Evolutionary conservation across 2,113 vertebrate species (phyloP).

Genomic region (Campylomormyrus tamandua): DNA sequence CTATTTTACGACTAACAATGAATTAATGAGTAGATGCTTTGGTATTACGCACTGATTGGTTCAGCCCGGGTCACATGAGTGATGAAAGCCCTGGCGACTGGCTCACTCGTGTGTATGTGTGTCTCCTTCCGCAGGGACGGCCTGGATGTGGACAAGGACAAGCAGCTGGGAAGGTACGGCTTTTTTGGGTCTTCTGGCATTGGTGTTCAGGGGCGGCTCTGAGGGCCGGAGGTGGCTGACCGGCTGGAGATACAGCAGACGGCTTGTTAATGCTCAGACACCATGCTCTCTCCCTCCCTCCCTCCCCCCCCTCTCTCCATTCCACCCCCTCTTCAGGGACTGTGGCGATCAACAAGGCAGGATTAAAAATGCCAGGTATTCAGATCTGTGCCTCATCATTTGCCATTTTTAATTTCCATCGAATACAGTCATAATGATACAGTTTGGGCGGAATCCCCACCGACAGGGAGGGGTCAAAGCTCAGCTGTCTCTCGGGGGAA

Average conservation of each 20-base stretch:
- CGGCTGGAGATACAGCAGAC: neutral
- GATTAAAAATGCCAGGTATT: constrained; percentile 95
- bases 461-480: neutral
- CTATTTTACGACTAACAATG: neutral
- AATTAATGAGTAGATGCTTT: neutral
- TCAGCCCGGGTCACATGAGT: neutral
- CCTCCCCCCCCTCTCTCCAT: neutral
- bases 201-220: neutral
- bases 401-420: neutral
- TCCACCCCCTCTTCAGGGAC: constrained; percentile 54
- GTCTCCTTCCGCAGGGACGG: constrained; percentile 65
- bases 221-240: neutral
- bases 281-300: neutral
- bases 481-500: neutral
- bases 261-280: neutral
- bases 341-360: constrained; percentile 87
- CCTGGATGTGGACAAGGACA: constrained; percentile 97
- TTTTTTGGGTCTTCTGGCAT: neutral
- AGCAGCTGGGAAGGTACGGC: constrained; percentile 41
- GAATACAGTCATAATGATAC: neutral
- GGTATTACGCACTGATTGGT: neutral
- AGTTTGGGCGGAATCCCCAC: neutral
- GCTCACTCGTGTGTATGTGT: neutral
- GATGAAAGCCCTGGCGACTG: neutral
- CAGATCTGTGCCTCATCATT: neutral